Base-by-base conservation (phyloP, 2,888 invertebrate species). In the Rhyacophila evoluta region DNA sequence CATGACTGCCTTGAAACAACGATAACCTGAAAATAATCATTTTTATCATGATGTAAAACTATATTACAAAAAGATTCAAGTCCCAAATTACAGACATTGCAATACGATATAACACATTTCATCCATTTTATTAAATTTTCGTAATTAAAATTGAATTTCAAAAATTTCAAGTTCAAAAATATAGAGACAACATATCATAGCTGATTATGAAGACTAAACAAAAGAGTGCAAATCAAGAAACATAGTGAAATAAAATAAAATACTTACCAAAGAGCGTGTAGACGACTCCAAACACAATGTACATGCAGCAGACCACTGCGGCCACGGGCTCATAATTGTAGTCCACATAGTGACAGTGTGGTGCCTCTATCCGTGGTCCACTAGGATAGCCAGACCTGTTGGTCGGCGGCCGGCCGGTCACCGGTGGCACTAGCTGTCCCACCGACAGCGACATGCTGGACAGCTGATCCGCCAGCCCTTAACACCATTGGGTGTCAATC, bases 1-100 rank as follows among this genome's bases (percentile, higher is more conserved):
- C 92, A 96, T 95, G 80, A 94, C 93, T 11, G 95, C 95, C 86
- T 96, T 95, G 87, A 96, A 95, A 86, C 95, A 96, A 81, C 96
- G 92, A 88, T 97, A 97, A 76, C 97, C 96, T 95, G 90, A 82
- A 89, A 86, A 83, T 80, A 80, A n/a, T n/a, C n/a, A n/a, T n/a
- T n/a, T n/a, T n/a, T n/a, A n/a, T n/a, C n/a, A n/a, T n/a, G n/a
- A n/a, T n/a, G n/a, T n/a, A n/a, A n/a, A n/a, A n/a, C n/a, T n/a
- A n/a, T n/a, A n/a, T n/a, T n/a, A n/a, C n/a, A n/a, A n/a, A n/a
- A n/a, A n/a, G n/a, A n/a, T n/a, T n/a, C n/a, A n/a, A n/a, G n/a
- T n/a, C n/a, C n/a, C n/a, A n/a, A n/a, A n/a, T n/a, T n/a, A n/a
- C n/a, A n/a, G n/a, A n/a, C n/a, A n/a, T n/a, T n/a, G n/a, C n/a